Evolutionary conservation across 2,888 invertebrate species (phyloP).

Genomic region (Drosophila rubida): DNA sequence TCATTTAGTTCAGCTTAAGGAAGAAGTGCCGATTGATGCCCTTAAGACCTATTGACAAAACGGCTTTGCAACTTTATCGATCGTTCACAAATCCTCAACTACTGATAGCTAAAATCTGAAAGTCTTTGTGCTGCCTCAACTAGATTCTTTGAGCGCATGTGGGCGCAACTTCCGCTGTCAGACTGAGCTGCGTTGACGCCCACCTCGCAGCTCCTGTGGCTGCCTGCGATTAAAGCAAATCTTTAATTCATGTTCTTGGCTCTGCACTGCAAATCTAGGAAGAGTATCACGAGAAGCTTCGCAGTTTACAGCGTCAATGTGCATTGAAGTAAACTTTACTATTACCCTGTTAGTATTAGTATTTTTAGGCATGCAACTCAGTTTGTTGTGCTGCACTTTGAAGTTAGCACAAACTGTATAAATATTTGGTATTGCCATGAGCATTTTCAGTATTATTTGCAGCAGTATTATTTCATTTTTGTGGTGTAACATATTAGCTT

Average conservation of each 20-base stretch:
- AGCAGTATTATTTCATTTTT: no score
- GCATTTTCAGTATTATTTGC: no score
- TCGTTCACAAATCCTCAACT: no score
- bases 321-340: no score
- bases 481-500: no score
- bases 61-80: no score
- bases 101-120: not conserved
- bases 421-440: no score
- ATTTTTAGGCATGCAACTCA: no score
- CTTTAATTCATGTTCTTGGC: slow-evolving; percentile 22
- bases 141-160: not conserved
- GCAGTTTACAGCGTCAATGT: not conserved
- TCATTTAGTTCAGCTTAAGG: not conserved
- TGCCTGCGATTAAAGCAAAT: slow-evolving; percentile 11
- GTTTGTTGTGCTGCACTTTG: no score
- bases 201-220: slow-evolving; percentile 2
- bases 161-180: slow-evolving; percentile 16
- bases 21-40: not conserved
- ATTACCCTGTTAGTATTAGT: no score
- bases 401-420: no score
- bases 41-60: not conserved
- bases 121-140: not conserved
- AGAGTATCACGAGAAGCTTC: not conserved
- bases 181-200: not conserved
- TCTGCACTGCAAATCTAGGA: not conserved